Percentiles rank a stretch among this genome's conserved stretches.
Evolutionary conservation across 2,113 vertebrate species (phyloP).

Genomic region (Gobius niger): DNA sequence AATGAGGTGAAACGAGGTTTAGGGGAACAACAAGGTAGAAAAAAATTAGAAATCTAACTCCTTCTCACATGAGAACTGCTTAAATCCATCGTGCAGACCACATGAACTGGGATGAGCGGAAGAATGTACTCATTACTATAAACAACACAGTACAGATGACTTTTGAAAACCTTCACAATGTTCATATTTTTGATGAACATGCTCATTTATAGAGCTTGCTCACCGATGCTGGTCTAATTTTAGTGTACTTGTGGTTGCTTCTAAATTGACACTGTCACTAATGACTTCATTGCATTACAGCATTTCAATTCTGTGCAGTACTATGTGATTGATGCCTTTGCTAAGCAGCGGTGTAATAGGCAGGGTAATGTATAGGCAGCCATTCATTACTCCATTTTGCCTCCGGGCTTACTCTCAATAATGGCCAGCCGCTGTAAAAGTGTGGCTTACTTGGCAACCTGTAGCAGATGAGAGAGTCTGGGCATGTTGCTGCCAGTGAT

Average conservation of each 20-base stretch:
- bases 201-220: not conserved
- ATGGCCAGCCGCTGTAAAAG: conserved; percentile 48
- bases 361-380: conserved; percentile 43
- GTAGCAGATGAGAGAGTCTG: conserved; percentile 32
- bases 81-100: no score
- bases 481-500: conserved; percentile 46
- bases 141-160: no score
- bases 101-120: no score
- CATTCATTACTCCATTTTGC: conserved; percentile 54
- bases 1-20: no score
- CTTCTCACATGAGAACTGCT: no score
- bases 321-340: conserved; percentile 37
- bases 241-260: not conserved
- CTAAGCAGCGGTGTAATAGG: conserved; percentile 40
- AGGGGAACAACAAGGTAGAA: no score
- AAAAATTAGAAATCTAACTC: no score
- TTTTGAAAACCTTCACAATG: no score
- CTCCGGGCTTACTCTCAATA: conserved; percentile 52
- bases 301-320: conserved; percentile 26
- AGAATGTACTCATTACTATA: no score
- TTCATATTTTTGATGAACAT: not conserved
- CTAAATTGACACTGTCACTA: conserved; percentile 20
- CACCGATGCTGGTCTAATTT: not conserved
- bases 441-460: conserved; percentile 58
- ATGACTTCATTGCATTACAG: conserved; percentile 32